Evolutionary conservation across 37 sponge, comb jelly and placozoan genomes (phyloP), one percentile per base, ranked within the genome.

Genomic region (Tethya wilhelma): DNA sequence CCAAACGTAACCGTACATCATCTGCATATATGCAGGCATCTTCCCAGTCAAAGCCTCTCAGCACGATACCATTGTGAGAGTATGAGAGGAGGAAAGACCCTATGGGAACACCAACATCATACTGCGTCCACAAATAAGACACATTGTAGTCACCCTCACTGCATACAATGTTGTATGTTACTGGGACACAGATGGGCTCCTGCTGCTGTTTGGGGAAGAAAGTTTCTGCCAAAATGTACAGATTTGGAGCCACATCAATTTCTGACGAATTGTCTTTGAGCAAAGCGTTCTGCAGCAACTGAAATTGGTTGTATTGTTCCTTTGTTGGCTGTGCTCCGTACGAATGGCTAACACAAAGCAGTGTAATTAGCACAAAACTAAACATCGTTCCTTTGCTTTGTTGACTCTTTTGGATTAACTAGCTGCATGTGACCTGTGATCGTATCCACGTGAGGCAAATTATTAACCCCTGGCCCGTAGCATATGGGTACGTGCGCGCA

Each of bases 31-130:
- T 32, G 56, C 87, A 87, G 14, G 44, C 9, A 2, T 74, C 38
- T 39, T 87, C 75, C 87, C 87, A 87, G 43, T 55, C 43, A 45
- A 87, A 87, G 30, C 87, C 87, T 11, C 23, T 40, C 44, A 87
- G 55, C 31, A 12, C 40, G 26, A 87, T 56, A 59, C 81, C 87
- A 74, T 41, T 56, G 32, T 40, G 25, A 11, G 69, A 69, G 38
- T 65, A 87, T 56, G 74, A 53, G 30, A 79, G 60, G 9, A 87
- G 60, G 1, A 87, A n/a, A 0, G 60, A 30, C 12, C 75, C 75
- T 28, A 83, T 49, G 29, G 41, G 2, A 8, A 41, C 12, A 26
- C 42, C 26, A 0, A 69, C 12, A 44, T 74, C 66, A 68, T 80
- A 80, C 63, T 28, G 23, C 0, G 87, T 79, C 87, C 87, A 87